Evolutionary conservation across 2,888 invertebrate genomes (phyloP).

Genomic region (Acanthosoma haemorrhoidale): DNA sequence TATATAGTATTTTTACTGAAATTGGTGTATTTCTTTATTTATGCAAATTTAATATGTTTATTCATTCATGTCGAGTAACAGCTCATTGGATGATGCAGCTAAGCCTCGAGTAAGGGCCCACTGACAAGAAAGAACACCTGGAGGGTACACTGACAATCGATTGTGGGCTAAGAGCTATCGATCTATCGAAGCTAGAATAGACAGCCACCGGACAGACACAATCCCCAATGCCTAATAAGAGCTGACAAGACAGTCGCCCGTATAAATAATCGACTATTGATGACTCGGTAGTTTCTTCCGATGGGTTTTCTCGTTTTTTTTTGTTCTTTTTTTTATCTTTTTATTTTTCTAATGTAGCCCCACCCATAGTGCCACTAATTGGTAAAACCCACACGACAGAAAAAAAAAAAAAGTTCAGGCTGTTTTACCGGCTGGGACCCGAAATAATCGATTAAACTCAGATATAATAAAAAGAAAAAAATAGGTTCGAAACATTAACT

Average conservation of each 20-base stretch:
- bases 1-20: too few species aligned
- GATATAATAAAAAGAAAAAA: too few species aligned
- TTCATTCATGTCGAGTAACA: too few species aligned
- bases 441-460: constrained; percentile 6
- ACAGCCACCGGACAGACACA: constrained; percentile 3
- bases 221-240: constrained; percentile 17
- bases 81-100: neutral
- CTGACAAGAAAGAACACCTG: neutral
- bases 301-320: too few species aligned
- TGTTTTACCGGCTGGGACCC: constrained; percentile 1
- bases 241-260: neutral
- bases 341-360: constrained; percentile 4
- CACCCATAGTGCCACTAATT: constrained; percentile 24
- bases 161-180: neutral
- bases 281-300: constrained; percentile 15
- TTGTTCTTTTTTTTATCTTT: neutral
- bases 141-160: neutral
- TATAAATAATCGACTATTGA: constrained; percentile 26
- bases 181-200: neutral
- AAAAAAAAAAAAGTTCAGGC: constrained; percentile 5
- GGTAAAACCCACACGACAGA: constrained; percentile 26
- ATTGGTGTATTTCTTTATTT: too few species aligned
- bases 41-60: too few species aligned
- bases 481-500: too few species aligned
- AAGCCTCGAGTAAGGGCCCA: neutral